Evolutionary conservation across 2,888 invertebrate genomes (phyloP).

Genomic region (Pyralis farinalis): DNA sequence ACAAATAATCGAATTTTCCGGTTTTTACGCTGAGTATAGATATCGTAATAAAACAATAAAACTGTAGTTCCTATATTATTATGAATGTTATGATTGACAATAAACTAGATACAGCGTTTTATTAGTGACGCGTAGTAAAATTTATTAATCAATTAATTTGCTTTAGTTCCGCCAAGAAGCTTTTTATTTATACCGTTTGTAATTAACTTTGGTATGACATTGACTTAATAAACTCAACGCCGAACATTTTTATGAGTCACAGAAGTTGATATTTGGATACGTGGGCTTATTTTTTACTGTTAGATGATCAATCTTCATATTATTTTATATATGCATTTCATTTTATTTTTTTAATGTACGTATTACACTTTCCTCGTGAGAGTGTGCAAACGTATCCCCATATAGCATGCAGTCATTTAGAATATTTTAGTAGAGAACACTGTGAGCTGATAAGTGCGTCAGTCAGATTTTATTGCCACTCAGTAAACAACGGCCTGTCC

Average conservation of each 20-base stretch:
- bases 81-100: conserved; percentile 7
- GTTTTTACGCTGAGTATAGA: too few species aligned
- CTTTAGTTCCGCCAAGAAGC: conserved; percentile 32
- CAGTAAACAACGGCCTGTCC: too few species aligned
- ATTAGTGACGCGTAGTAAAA: conserved; percentile 27
- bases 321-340: too few species aligned
- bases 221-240: conserved; percentile 14
- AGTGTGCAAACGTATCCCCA: too few species aligned
- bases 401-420: too few species aligned
- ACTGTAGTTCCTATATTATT: conserved; percentile 12
- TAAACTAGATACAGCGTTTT: conserved; percentile 14
- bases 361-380: too few species aligned
- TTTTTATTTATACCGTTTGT: conserved; percentile 21
- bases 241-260: conserved; percentile 6
- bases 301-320: too few species aligned
- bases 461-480: too few species aligned
- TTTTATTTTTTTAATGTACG: too few species aligned
- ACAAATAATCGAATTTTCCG: too few species aligned
- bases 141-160: conserved; percentile 33
- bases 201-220: conserved; percentile 23
- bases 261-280: background rate
- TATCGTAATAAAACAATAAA: conserved; percentile 15
- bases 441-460: too few species aligned
- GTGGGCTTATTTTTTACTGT: background rate
- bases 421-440: too few species aligned